Evolutionary conservation across 2,797 vertebrate species (phyloP), one percentile per base, ranked within the genome.

Genomic region (Schizopygopsis pylzovi): DNA sequence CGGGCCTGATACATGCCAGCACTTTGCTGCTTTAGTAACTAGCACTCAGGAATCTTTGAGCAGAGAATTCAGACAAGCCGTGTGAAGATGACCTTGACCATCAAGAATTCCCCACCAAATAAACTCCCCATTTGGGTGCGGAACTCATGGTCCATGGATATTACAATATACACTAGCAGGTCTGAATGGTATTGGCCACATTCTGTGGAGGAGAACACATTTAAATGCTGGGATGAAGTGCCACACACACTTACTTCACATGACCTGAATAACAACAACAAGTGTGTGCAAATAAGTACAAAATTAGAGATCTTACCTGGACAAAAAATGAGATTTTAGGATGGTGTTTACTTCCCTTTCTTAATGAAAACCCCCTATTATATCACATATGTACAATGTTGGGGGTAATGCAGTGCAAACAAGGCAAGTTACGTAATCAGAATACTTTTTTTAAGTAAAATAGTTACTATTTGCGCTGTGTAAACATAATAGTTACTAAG

Each of bases 41-140:
- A 90, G 87, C 83, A 81, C 85, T 91, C 59, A 85, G 88, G 86
- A 90, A 89, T 91, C 76, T 83, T 49, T 2, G 49, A 65, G 70
- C 82, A 49, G 81, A 76, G 76, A 83, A 87, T 85, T 78, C 76
- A 81, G 80, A 71, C 68, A 65, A 88, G 85, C 81, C 85, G 56
- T 86, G 90, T 89, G 90, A 90, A 90, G 87, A 88, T 88, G 87
- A 90, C 87, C 87, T 89, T 47, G 52, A 82, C 45, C 15, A 28
- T 80, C 70, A 79, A 61, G 59, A 71, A 70, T 77, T 85, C 72
- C 47, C 79, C 63, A n/a, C 15, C 47, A 77, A 88, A 80, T 81
- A 67, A 86, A 85, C 77, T 82, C 28, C 13, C 47, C 28, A 67
- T 71, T 71, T 81, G 67, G 16, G 10, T 52, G 4, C 6, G 2